phyloP scores from a whole-genome alignment of 2,113 vertebrate species.

The Sceloporus undulatus region DNA sequence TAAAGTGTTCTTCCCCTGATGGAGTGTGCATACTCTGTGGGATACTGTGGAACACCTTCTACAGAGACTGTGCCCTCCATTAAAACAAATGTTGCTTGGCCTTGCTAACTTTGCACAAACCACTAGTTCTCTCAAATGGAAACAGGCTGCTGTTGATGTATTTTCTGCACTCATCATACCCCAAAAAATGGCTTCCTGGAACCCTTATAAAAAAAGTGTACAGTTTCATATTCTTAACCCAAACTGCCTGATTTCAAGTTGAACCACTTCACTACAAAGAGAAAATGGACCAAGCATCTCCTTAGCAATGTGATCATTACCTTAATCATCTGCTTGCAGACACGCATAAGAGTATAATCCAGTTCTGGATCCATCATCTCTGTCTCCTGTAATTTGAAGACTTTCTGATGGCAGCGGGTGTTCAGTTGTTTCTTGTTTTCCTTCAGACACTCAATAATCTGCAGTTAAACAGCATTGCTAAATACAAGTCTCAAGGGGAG shows the following conservation, averaged over 20 bases:
- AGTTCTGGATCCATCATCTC: constrained; percentile 97
- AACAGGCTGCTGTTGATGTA: no score
- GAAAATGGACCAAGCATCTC: neutral
- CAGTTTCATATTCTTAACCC: neutral
- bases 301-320: constrained; percentile 64
- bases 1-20: neutral
- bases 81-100: neutral
- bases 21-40: no score
- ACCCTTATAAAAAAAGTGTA: neutral
- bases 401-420: constrained; percentile 89
- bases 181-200: neutral
- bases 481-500: neutral
- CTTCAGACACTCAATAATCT: constrained; percentile 98
- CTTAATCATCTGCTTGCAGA: constrained; percentile 99
- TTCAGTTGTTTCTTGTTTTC: constrained; percentile 90
- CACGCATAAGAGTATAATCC: constrained; percentile 96
- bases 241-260: neutral
- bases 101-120: neutral
- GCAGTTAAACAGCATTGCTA: constrained; percentile 16
- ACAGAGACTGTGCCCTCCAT: neutral
- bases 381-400: constrained; percentile 95
- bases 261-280: neutral
- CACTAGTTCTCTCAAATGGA: no score
- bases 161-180: no score
- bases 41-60: no score